These are phyloP conservation scores for Ceuthmochares aereus DNA, from an alignment of 2,113 vertebrate genomes.

Conservation along the genomic window DNA sequence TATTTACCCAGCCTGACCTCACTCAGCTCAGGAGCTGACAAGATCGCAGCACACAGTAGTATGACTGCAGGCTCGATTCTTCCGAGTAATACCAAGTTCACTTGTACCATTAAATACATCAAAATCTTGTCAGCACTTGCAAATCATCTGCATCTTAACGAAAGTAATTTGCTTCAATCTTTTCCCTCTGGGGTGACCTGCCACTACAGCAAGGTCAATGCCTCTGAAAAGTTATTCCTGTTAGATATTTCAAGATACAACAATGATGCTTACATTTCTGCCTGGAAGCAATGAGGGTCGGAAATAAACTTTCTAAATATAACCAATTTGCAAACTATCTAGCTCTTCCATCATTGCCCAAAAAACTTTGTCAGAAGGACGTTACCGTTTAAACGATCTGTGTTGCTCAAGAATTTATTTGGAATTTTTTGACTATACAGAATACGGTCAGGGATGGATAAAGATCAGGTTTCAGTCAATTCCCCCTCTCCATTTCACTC, in stretches of 20 bases:
- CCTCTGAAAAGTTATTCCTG: slow-evolving; percentile 42
- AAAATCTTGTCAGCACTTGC: slow-evolving; percentile 60
- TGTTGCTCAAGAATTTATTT: not conserved
- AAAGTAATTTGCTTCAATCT: slow-evolving; percentile 53
- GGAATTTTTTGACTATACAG: not conserved
- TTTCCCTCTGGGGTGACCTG: slow-evolving; percentile 56
- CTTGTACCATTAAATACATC: slow-evolving; percentile 64
- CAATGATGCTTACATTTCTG: slow-evolving; percentile 36
- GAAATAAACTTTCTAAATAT: slow-evolving; percentile 25
- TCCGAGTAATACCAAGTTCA: slow-evolving; percentile 9
- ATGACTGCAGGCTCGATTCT: slow-evolving; percentile 40
- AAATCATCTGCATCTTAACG: slow-evolving; percentile 65
- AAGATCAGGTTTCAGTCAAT: not conserved
- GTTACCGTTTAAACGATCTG: not conserved
- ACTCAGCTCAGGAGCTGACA: not conserved
- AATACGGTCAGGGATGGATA: not conserved
- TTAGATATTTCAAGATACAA: slow-evolving; percentile 40
- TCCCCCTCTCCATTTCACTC: not conserved
- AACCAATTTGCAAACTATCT: not conserved
- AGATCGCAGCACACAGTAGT: not conserved
- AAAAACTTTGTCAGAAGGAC: not conserved
- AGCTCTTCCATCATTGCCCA: not conserved
- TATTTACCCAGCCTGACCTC: slow-evolving; percentile 27
- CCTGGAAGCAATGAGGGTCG: not conserved
- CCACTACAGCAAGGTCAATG: slow-evolving; percentile 50